phyloP scores from a whole-genome alignment of 2,113 vertebrate species.

The Calypte anna region DNA sequence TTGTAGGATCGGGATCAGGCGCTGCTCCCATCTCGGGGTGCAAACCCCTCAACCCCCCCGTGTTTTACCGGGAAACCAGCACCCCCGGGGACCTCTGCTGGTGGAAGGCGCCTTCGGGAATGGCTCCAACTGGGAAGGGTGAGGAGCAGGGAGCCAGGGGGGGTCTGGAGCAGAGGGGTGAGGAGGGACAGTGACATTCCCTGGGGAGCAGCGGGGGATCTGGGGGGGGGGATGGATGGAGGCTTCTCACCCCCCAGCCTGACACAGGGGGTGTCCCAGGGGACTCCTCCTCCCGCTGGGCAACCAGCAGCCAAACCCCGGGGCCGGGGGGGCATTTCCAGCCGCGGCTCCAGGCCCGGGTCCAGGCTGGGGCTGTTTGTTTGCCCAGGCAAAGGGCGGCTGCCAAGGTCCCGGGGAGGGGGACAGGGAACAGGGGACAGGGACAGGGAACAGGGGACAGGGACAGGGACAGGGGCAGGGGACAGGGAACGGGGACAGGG shows the following conservation, averaged over 20 bases:
- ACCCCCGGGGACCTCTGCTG: neutral
- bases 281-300: no score
- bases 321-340: neutral
- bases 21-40: rapidly evolving
- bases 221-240: neutral
- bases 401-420: neutral
- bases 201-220: no score
- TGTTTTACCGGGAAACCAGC: neutral
- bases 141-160: neutral
- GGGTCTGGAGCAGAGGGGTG: neutral
- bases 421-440: no score
- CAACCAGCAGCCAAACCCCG: no score
- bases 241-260: no score
- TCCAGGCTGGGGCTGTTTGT: neutral
- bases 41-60: neutral
- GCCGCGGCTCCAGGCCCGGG: neutral
- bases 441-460: no score
- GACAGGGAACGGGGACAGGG: no score
- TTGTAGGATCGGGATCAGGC: rapidly evolving
- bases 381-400: neutral
- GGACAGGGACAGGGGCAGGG: no score
- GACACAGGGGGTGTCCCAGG: no score
- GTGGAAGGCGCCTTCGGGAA: neutral
- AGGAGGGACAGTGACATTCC: neutral
- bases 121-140: neutral